A percentile compares a stretch with the other conserved stretches of the same genome.
phyloP scores from a whole-genome alignment of 2,888 invertebrate species.

The Drosophila subquinaria region DNA sequence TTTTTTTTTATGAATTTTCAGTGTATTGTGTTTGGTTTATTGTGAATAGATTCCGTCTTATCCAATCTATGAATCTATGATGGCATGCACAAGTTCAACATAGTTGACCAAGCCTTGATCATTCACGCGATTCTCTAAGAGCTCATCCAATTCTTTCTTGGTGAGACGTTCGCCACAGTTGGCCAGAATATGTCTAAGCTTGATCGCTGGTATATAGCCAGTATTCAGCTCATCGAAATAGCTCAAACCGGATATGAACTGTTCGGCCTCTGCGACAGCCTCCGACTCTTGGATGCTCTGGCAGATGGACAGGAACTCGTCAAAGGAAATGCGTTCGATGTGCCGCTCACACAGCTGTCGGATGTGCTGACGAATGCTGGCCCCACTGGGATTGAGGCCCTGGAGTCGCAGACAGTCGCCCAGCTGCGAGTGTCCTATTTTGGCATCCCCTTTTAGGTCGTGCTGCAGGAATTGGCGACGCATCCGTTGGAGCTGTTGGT shows the following conservation, averaged over 20 bases:
- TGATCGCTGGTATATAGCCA: slow-evolving; percentile 53
- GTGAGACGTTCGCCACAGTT: slow-evolving; percentile 48
- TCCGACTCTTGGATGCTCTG: slow-evolving; percentile 7
- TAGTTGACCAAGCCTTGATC: slow-evolving; percentile 57
- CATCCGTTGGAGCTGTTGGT: slow-evolving; percentile 33
- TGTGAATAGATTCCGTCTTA: neutral
- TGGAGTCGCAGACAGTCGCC: slow-evolving; percentile 61
- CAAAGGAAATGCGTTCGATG: slow-evolving; percentile 58
- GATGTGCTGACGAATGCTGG: slow-evolving; percentile 32
- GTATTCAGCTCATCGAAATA: slow-evolving; percentile 49
- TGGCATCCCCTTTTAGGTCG: slow-evolving; percentile 49
- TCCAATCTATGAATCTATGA: slow-evolving; percentile 27
- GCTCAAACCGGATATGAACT: slow-evolving; percentile 39
- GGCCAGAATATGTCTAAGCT: slow-evolving; percentile 37
- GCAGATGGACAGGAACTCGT: slow-evolving; percentile 54
- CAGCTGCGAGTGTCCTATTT: slow-evolving; percentile 47
- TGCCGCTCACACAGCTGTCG: slow-evolving; percentile 15
- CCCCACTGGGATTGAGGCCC: slow-evolving; percentile 65
- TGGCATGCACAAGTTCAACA: slow-evolving; percentile 41
- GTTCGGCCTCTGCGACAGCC: slow-evolving; percentile 2
- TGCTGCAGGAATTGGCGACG: slow-evolving; percentile 39
- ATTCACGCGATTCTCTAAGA: slow-evolving; percentile 51
- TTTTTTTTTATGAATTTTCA: slow-evolving; percentile 2
- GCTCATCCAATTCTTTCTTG: slow-evolving; percentile 41
- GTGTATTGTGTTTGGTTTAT: slow-evolving; percentile 11